A percentile compares a stretch with the other conserved stretches of the same genome.
Conservation (phyloP, 2,797 vertebrate species). For the Sebastes ruberrimus region DNA sequence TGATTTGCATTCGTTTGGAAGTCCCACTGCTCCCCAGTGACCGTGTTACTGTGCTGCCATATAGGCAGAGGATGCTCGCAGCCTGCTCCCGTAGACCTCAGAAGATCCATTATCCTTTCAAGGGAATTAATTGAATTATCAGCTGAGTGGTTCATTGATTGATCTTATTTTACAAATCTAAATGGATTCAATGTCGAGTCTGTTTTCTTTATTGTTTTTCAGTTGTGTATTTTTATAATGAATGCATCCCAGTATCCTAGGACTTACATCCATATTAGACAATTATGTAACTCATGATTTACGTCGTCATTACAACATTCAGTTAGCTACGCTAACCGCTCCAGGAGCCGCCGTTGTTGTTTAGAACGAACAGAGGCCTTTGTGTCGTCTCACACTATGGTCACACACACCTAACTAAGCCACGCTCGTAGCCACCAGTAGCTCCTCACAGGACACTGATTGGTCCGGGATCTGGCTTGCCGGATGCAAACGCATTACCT, state of each 20-base stretch:
- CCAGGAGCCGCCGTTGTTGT: no score
- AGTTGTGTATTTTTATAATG: neutral
- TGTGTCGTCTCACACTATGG: no score
- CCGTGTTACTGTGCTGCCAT: slow-evolving; percentile 23
- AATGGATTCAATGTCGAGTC: neutral
- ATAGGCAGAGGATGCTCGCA: slow-evolving; percentile 12
- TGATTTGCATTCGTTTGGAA: slow-evolving; percentile 68
- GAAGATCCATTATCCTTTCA: neutral
- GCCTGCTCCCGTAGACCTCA: neutral
- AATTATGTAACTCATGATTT: neutral
- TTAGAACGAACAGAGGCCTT: no score
- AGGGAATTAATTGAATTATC: neutral
- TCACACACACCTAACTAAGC: no score
- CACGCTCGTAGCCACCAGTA: no score
- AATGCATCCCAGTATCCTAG: neutral
- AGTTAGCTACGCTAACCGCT: neutral
- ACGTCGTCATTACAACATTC: neutral
- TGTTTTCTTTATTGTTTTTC: neutral
- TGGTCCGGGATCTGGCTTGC: no score
- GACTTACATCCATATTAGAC: neutral
- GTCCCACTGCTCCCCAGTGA: slow-evolving; percentile 40
- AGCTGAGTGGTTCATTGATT: neutral
- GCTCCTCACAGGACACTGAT: no score
- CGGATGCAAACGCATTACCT: no score
- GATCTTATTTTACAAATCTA: neutral